Base-by-base conservation (phyloP, 2,113 vertebrate genomes). In the Amphiprion ocellaris region DNA sequence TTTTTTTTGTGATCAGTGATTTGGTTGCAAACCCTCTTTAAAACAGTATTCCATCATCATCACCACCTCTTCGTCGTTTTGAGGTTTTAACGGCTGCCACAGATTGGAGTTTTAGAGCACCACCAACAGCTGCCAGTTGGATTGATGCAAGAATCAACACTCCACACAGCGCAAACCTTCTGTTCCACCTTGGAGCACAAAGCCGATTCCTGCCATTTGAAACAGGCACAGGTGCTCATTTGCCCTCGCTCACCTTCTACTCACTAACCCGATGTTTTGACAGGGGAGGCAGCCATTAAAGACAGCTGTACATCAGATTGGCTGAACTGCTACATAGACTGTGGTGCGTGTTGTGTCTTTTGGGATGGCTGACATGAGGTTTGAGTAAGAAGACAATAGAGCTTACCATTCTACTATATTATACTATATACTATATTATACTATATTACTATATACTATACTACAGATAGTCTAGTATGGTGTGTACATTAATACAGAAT, bases 111-210 rank as follows among this genome's bases (percentile, higher is more conserved):
- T 80, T 85, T 26, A 64, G 15, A 68, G 64, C 69, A 8, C 68
- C 67, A 37, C 58, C 76, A 80, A 67, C 85, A 79, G 87, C 76
- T 90, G 88, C 74, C 83, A 87, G 39, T 76, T 82, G 88, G 75
- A 76, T 74, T 81, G 85, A 84, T 81, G 83, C 53, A 81, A 76
- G 69, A 81, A 74, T 82, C 81, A 74, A 47, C 64, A 28, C 66
- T 58, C 23, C 81, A 66, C 76, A 79, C 73, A 58, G 70, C 74
- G 65, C 50, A 77, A 87, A 85, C 87, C 81, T 58, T 69, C 74
- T 85, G 81, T 50, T 81, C 56, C 41, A 66, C 60, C 88, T 69
- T 69, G 81, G 28, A 78, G 62, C 33, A 58, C 39, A 0, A 71
- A 70, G 56, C 74, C 78, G 75, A 85, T 81, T 90, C 73, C 69